Conservation (phyloP, 2,888 invertebrate genomes). For the Hanleya hanleyi region DNA sequence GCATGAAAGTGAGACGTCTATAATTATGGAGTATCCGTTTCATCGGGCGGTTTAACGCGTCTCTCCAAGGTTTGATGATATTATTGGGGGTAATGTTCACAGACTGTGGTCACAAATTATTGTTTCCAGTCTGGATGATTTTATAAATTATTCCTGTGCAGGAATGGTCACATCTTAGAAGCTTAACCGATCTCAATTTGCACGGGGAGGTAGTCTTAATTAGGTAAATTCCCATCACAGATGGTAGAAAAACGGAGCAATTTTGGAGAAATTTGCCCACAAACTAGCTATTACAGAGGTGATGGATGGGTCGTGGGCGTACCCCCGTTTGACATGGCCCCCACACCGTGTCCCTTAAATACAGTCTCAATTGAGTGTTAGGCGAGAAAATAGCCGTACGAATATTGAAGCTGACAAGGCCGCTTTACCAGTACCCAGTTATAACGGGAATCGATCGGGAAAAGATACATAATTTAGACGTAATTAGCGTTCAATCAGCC, state of each 20-base stretch:
- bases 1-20: too few species aligned
- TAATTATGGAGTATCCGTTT: too few species aligned
- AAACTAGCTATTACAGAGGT: background rate
- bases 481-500: background rate
- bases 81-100: too few species aligned
- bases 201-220: slow-evolving; percentile 3
- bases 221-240: slow-evolving; percentile 3
- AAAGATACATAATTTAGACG: slow-evolving; percentile 9
- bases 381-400: slow-evolving; percentile 1
- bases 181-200: slow-evolving; percentile 7
- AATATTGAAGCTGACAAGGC: slow-evolving; percentile 5
- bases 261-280: background rate
- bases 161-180: background rate
- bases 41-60: too few species aligned
- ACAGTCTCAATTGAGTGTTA: slow-evolving; percentile 10
- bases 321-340: background rate
- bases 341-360: slow-evolving; percentile 3
- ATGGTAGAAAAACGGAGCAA: background rate
- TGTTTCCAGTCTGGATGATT: background rate
- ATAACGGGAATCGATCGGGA: background rate
- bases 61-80: too few species aligned
- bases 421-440: background rate
- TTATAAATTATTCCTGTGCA: background rate
- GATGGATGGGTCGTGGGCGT: background rate
- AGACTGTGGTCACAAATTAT: slow-evolving; percentile 1